Percentiles rank a stretch among this genome's conserved stretches.
These are phyloP conservation scores for Cebidichthys violaceus DNA, from an alignment of 2,113 vertebrate species.

Conservation along the genomic window DNA sequence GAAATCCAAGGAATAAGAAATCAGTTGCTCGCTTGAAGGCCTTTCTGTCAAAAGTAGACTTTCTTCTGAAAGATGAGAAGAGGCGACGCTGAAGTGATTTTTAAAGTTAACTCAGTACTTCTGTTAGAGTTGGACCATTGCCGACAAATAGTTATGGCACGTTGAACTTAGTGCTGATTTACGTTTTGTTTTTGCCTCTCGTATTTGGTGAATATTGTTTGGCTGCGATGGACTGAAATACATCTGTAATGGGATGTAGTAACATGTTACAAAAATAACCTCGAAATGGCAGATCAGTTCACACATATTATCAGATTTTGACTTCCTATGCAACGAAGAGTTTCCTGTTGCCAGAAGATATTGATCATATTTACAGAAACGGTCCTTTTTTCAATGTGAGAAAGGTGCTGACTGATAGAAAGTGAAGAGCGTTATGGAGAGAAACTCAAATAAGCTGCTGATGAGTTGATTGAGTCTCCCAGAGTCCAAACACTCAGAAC, in stretches of 20 bases:
- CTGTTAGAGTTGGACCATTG: slow-evolving; percentile 35
- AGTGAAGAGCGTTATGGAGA: background rate
- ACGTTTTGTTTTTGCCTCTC: background rate
- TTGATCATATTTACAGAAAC: slow-evolving; percentile 20
- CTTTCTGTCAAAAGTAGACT: slow-evolving; percentile 11
- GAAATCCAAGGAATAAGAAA: slow-evolving; percentile 35
- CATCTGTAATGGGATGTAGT: background rate
- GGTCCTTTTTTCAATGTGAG: background rate
- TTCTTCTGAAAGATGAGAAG: slow-evolving; percentile 41
- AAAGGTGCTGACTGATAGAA: slow-evolving; percentile 9
- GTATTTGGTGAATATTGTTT: background rate
- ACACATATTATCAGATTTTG: background rate
- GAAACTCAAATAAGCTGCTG: background rate
- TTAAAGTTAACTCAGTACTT: slow-evolving; percentile 3
- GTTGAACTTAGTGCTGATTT: slow-evolving; percentile 2
- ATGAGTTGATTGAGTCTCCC: slow-evolving; percentile 3
- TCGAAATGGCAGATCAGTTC: background rate
- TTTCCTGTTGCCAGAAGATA: slow-evolving; percentile 25
- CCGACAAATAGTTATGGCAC: slow-evolving; percentile 28
- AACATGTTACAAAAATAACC: background rate
- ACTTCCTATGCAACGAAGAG: background rate
- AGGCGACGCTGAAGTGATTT: slow-evolving; percentile 6
- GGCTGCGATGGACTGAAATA: background rate
- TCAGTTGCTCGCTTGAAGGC: background rate
- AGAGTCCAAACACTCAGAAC: background rate